A percentile compares a stretch with the other conserved stretches of the same genome.
Evolutionary conservation across 2,797 vertebrate genomes (phyloP).

Genomic region (Arctocebus calabarensis): DNA sequence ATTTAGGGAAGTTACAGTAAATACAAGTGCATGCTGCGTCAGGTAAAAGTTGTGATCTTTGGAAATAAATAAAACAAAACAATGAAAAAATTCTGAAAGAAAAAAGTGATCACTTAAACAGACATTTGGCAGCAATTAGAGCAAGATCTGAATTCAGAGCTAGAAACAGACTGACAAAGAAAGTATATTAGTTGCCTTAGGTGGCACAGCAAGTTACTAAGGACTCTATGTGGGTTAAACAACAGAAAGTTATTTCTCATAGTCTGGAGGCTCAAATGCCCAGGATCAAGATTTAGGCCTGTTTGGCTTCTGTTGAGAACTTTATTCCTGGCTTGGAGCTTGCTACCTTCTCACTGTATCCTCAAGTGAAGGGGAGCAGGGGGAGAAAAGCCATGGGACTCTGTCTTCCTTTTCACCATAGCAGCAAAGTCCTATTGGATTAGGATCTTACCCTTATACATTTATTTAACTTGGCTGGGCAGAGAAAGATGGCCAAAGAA

Average conservation of each 20-base stretch:
- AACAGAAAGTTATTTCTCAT: neutral
- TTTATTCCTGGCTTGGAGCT: neutral
- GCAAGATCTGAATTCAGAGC: neutral
- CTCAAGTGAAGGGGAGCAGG: rapidly evolving
- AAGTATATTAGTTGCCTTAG: neutral
- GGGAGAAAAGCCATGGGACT: no score
- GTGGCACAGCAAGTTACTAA: neutral
- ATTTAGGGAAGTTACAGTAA: neutral
- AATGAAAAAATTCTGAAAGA: neutral
- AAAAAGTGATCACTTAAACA: conserved; percentile 3
- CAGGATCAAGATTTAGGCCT: neutral
- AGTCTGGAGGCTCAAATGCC: neutral
- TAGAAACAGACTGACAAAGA: neutral
- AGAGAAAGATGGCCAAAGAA: neutral
- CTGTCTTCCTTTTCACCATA: neutral
- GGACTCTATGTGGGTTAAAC: neutral
- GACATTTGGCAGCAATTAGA: neutral
- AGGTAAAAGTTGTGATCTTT: neutral
- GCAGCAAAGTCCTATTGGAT: neutral
- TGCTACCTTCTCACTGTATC: neutral
- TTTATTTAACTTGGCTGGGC: neutral
- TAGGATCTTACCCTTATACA: neutral
- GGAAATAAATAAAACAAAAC: neutral
- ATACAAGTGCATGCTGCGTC: neutral
- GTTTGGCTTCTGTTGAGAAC: neutral